These are phyloP conservation scores for Lypha dubia DNA, from an alignment of 2,888 invertebrate species.

Conservation along the genomic window DNA sequence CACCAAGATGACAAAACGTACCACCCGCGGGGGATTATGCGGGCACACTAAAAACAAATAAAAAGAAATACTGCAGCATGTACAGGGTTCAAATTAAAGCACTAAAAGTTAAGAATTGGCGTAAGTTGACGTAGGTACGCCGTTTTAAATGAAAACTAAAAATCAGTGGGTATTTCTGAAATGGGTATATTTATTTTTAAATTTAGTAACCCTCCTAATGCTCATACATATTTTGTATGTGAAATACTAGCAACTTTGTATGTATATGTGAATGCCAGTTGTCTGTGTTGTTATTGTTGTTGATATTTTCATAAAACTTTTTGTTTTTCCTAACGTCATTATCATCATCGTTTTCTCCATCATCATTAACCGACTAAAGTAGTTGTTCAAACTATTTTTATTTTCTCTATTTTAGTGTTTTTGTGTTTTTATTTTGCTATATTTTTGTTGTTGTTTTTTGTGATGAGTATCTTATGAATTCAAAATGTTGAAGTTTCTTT, in stretches of 20 bases:
- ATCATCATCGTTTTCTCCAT: conserved; percentile 30
- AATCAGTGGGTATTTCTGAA: too few relatives aligned
- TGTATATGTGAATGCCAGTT: conserved; percentile 4
- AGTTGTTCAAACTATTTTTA: conserved; percentile 49
- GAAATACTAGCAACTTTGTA: neutral
- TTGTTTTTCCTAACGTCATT: conserved; percentile 37
- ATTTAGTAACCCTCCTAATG: neutral
- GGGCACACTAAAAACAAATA: too few relatives aligned
- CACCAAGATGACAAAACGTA: too few relatives aligned
- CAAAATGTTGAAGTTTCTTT: conserved; percentile 63
- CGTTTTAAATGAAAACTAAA: too few relatives aligned
- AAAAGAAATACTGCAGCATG: too few relatives aligned
- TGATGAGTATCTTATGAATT: conserved; percentile 66
- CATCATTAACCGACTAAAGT: conserved; percentile 31
- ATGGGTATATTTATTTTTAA: too few relatives aligned
- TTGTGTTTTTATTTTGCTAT: conserved; percentile 3
- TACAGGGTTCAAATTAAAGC: too few relatives aligned
- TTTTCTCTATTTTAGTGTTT: conserved; percentile 20
- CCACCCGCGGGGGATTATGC: too few relatives aligned
- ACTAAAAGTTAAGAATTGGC: too few relatives aligned
- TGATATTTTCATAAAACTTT: conserved; percentile 29
- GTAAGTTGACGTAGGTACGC: too few relatives aligned
- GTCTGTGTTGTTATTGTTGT: conserved; percentile 2
- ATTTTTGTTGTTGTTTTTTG: conserved; percentile 45
- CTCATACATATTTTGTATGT: neutral